Base-by-base conservation (phyloP, 1,140 invertebrate species). In the Caerostris extrusa region DNA sequence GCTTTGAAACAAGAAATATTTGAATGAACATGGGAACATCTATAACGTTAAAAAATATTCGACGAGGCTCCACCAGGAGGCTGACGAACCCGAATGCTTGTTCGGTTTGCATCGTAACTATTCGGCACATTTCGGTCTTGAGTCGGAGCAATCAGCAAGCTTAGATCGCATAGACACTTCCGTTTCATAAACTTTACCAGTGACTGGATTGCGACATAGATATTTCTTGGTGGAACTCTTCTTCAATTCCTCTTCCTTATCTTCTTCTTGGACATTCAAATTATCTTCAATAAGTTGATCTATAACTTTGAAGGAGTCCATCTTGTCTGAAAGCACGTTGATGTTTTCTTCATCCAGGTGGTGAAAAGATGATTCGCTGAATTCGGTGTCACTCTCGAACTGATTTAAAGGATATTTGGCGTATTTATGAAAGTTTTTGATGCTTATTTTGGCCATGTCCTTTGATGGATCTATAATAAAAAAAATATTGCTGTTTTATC, bases 51-150 rank as follows among this genome's bases (percentile, higher is more conserved):
- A 88, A 88, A 88, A 19, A 88, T 64, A 55, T 64, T 64, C 3
- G 61, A 71, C 5, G 88, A 90, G 17, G 56, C 55, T 71, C 88
- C 88, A 17, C 88, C 88, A 19, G 88, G 88, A 5, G 88, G 88
- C 7, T 90, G 88, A 57, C 88, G 67, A 71, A 90, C 19, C 5
- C 67, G 64, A n/a, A 90, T 57, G 34, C 55, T 90, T 10, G 88
- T 55, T 71, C 56, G 50, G 53, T 50, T 53, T 53, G 50, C 12
- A 17, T 67, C 60, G 71, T 8, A 53, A 50, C 10, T 50, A 12
- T 77, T 77, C n/a, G 61, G 34, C 4, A 17, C n/a, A 17, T 34
- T n/a, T 8, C 58, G 7, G 7, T 17, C n/a, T 90, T 14, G 53
- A 58, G 8, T 56, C 5, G 61, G 50, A 90, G n/a, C 88, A 55